These are phyloP conservation scores for Eubasilissa splendida DNA, from an alignment of 2,888 invertebrate species.

Conservation along the genomic window DNA sequence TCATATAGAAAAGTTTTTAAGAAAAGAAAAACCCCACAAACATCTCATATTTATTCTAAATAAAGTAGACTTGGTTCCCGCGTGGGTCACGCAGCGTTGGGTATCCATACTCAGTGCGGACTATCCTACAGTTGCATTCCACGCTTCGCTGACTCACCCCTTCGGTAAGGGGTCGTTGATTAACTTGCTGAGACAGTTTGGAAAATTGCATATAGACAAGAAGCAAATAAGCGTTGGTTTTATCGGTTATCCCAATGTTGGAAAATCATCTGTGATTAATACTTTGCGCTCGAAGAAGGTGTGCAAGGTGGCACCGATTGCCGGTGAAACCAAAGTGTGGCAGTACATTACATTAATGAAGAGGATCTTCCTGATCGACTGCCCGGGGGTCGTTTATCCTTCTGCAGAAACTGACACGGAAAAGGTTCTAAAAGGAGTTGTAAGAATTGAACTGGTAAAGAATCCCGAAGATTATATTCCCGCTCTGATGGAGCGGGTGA, in stretches of 20 bases:
- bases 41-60: conserved; percentile 97
- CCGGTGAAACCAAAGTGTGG: conserved; percentile 99
- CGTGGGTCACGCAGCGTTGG: conserved; percentile 99
- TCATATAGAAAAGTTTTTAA: conserved; percentile 92
- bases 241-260: conserved; percentile 99
- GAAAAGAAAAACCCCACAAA: conserved; percentile 96
- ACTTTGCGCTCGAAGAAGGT: conserved; percentile 96
- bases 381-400: conserved; percentile 98
- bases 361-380: conserved; percentile 97
- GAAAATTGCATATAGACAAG: conserved; percentile 94
- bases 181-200: conserved; percentile 95
- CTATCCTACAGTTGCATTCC: conserved; percentile 98
- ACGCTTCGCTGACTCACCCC: conserved; percentile 98
- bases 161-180: conserved; percentile 98
- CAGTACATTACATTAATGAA: conserved; percentile 99
- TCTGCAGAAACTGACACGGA: conserved; percentile 96
- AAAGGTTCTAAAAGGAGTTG: conserved; percentile 97
- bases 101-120: conserved; percentile 94
- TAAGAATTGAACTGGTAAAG: conserved; percentile 94
- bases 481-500: conserved; percentile 88
- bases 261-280: conserved; percentile 98
- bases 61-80: conserved; percentile 96
- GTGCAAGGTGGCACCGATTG: conserved; percentile 98
- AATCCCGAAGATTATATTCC: conserved; percentile 96
- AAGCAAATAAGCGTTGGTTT: conserved; percentile 99